Percentiles rank a stretch among this genome's conserved stretches.
Conservation (phyloP, 2,113 vertebrate genomes). For the Mastomys coucha region DNA sequence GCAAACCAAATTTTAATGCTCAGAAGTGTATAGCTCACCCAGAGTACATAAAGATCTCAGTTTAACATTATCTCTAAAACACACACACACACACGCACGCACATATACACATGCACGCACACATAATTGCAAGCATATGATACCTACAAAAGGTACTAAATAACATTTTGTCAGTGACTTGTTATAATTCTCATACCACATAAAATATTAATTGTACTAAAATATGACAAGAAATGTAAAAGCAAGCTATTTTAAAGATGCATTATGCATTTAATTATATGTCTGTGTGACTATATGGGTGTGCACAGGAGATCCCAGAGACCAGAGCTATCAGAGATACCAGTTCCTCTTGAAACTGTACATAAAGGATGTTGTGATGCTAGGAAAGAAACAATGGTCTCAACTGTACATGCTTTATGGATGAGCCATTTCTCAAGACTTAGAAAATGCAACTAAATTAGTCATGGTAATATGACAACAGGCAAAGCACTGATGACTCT, state of each 20-base stretch:
- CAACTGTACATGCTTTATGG: no score
- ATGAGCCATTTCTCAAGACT: not conserved
- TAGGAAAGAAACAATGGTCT: not conserved
- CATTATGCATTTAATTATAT: no score
- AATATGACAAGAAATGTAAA: not conserved
- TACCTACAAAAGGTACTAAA: not conserved
- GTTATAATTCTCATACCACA: not conserved
- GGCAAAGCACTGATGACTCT: not conserved
- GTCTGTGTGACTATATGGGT: not conserved
- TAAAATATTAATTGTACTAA: not conserved
- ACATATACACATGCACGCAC: not conserved
- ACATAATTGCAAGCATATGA: not conserved
- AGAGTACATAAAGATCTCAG: not conserved
- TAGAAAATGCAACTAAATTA: not conserved
- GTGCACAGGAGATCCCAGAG: no score
- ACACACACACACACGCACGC: not conserved
- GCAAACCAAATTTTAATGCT: not conserved
- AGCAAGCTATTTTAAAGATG: not conserved
- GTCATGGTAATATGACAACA: not conserved
- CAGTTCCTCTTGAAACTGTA: not conserved
- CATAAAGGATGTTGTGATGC: not conserved
- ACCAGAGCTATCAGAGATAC: no score
- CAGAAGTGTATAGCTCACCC: not conserved
- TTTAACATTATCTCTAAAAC: not conserved
- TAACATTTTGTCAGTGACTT: not conserved